These are phyloP conservation scores for Drosophila monieri DNA, from an alignment of 2,888 invertebrate species.

Conservation along the genomic window DNA sequence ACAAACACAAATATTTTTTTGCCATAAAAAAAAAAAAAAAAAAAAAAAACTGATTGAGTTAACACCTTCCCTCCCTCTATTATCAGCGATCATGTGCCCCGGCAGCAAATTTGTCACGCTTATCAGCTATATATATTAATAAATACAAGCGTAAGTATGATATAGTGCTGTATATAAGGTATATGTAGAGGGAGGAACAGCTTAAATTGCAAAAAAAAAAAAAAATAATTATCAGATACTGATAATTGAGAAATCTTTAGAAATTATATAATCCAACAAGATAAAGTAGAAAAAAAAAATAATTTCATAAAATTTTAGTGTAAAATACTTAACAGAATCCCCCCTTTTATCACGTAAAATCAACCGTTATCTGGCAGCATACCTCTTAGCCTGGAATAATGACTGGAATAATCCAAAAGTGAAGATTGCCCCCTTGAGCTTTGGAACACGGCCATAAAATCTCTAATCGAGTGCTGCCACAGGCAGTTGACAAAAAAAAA, in stretches of 20 bases:
- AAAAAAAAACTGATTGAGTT: conserved; percentile 34
- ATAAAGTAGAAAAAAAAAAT: too few species aligned
- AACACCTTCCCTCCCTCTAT: conserved; percentile 38
- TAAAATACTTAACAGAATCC: neutral
- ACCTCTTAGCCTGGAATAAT: conserved; percentile 18
- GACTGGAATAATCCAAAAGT: conserved; percentile 13
- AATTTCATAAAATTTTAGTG: too few species aligned
- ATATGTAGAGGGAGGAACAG: conserved; percentile 2
- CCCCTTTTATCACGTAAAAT: conserved; percentile 17
- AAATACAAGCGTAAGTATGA: conserved; percentile 1
- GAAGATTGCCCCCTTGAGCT: conserved; percentile 43
- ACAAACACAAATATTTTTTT: conserved; percentile 24
- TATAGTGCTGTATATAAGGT: neutral
- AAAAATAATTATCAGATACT: neutral
- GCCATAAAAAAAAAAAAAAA: neutral
- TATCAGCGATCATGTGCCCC: conserved; percentile 68
- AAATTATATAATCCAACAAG: too few species aligned
- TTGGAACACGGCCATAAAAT: conserved; percentile 33
- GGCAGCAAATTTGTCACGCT: conserved; percentile 71
- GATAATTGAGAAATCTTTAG: too few species aligned
- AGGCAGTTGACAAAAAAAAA: neutral
- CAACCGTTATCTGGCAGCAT: conserved; percentile 49
- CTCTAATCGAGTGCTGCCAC: conserved; percentile 18
- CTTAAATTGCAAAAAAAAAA: neutral
- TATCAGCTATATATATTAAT: conserved; percentile 50